phyloP scores from a whole-genome alignment of 2,113 vertebrate genomes.

The Oophaga pumilio region DNA sequence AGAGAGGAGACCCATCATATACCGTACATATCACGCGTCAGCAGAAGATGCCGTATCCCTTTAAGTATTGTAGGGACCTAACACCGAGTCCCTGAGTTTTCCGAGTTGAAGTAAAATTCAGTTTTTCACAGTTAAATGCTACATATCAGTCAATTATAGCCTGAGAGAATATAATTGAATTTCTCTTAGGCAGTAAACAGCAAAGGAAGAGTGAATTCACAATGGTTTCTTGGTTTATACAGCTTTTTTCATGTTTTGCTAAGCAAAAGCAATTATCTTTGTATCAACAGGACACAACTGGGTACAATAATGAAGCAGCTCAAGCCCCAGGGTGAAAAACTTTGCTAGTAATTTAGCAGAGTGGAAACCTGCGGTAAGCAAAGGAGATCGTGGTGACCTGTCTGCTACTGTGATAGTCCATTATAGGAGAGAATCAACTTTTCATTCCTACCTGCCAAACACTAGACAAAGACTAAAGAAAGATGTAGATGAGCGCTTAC shows the following conservation, averaged over 20 bases:
- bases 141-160: not conserved
- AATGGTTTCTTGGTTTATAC: constrained; percentile 61
- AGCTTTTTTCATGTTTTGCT: constrained; percentile 62
- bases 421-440: constrained; percentile 13
- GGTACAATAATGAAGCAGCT: constrained; percentile 60
- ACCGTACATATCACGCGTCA: not conserved
- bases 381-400: constrained; percentile 50
- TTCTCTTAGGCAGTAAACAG: constrained; percentile 47
- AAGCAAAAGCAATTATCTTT: constrained; percentile 68
- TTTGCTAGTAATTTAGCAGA: constrained; percentile 48
- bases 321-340: constrained; percentile 39
- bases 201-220: constrained; percentile 59
- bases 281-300: constrained; percentile 60
- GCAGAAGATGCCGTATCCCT: not conserved
- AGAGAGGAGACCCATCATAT: not conserved
- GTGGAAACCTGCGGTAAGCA: constrained; percentile 60
- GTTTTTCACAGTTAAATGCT: constrained; percentile 42
- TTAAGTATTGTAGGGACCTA: not conserved
- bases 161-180: constrained; percentile 48
- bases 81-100: not conserved
- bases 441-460: constrained; percentile 3
- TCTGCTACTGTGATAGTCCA: constrained; percentile 41
- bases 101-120: not conserved
- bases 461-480: not conserved
- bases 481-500: not conserved